Base-by-base conservation (phyloP, 2,888 invertebrate genomes). In the Drosophila phalerata region DNA sequence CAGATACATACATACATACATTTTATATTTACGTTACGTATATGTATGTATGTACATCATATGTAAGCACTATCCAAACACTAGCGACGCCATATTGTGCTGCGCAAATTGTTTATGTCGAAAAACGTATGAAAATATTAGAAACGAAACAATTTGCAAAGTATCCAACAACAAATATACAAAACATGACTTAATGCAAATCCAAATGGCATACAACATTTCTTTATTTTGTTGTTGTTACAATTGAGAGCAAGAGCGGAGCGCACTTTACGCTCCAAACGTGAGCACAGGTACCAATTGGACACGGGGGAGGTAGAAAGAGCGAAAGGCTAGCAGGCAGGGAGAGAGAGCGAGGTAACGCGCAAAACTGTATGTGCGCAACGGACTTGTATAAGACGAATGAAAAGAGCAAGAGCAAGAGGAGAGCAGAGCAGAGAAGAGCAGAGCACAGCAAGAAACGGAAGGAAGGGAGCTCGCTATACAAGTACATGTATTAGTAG, bases 101-200 rank as follows among this genome's bases (percentile, higher is more conserved):
- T 80, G 83, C 80, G 81, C 73, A 80, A 73, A 85, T 76, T 73
- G 69, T 79, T 79, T 79, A 79, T 73, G 60, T 64, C 52, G 32
- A 65, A 38, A 62, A 48, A 49, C 61, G 56, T 62, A 70, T 75
- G 30, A 72, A 82, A 82, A 70, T 70, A 85, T 80, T 84, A 67
- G 69, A 72, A 72, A 77, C 66, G 32, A 58, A 83, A 64, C 60
- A 73, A 62, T 83, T 69, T 47, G 55, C 55, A 67, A 70, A 61
- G 63, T 62, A 76, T 34, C 42, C 13, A 53, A 60, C 45, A 62
- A 53, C n/a, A 42, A 69, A 61, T 60, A 67, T 40, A 69, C 72
- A 77, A 82, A 83, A 78, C 82, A 82, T 85, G 82, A 82, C 82
- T 82, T 82, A 83, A 82, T 82, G 85, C 82, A 85, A 78, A 75